phyloP scores from a whole-genome alignment of 2,113 vertebrate species.

The Vicugna pacos region DNA sequence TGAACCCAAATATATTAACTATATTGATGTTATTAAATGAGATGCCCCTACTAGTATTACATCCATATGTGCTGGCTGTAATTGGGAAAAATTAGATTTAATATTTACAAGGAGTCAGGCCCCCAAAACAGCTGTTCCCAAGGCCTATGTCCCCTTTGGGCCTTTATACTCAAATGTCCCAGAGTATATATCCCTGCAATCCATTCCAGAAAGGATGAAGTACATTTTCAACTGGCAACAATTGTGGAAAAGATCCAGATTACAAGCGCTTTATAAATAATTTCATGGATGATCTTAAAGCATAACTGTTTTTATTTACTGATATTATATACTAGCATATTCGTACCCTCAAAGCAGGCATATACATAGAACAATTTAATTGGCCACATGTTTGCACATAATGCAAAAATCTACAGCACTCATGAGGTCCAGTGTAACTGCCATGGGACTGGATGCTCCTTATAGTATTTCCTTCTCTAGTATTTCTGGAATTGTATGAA shows the following conservation, averaged over 20 bases:
- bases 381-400: background rate
- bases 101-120: constrained; percentile 57
- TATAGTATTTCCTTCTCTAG: constrained; percentile 6
- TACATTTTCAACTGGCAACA: background rate
- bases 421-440: background rate
- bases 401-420: background rate
- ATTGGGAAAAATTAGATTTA: constrained; percentile 71
- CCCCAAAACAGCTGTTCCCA: constrained; percentile 49
- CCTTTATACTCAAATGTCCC: constrained; percentile 20
- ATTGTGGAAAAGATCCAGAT: constrained; percentile 34
- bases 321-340: background rate
- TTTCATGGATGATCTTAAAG: constrained; percentile 39
- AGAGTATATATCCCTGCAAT: constrained; percentile 3
- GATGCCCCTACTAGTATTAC: constrained; percentile 64
- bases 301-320: background rate
- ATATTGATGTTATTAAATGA: constrained; percentile 61
- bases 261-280: constrained; percentile 34
- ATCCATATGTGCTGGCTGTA: constrained; percentile 65
- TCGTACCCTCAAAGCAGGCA: background rate
- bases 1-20: constrained; percentile 62
- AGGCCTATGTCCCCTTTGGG: constrained; percentile 17
- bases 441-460: background rate
- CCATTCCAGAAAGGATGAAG: background rate
- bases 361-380: background rate
- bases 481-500: constrained; percentile 9